Evolutionary conservation across 2,888 invertebrate species (phyloP).

Genomic region (Meiosimyza platycephala): DNA sequence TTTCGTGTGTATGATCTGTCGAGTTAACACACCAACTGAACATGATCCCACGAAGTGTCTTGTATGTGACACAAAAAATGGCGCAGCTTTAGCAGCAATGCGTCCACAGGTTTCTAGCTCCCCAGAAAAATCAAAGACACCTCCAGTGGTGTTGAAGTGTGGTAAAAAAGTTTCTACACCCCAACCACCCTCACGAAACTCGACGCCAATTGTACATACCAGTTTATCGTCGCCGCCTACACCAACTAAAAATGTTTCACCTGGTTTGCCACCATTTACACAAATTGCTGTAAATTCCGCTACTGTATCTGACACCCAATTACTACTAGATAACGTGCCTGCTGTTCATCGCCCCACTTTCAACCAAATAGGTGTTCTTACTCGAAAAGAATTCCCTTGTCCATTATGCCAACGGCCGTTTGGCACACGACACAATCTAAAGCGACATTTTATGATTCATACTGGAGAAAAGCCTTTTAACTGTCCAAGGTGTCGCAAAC

Average conservation of each 20-base stretch:
- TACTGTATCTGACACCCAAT: constrained; percentile 41
- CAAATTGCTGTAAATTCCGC: constrained; percentile 22
- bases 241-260: constrained; percentile 12
- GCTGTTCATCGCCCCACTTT: constrained; percentile 47
- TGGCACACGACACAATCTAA: constrained; percentile 65
- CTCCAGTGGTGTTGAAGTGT: constrained; percentile 11
- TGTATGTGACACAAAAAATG: constrained; percentile 59
- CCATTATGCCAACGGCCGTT: constrained; percentile 65
- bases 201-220: constrained; percentile 29
- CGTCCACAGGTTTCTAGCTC: constrained; percentile 38
- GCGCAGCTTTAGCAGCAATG: constrained; percentile 45
- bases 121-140: constrained; percentile 38
- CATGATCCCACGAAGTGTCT: constrained; percentile 63
- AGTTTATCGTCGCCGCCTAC: constrained; percentile 26
- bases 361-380: constrained; percentile 43
- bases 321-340: constrained; percentile 45
- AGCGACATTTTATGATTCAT: constrained; percentile 66
- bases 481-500: constrained; percentile 63
- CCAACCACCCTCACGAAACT: constrained; percentile 32
- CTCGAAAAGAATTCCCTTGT: constrained; percentile 61
- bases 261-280: constrained; percentile 31
- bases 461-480: constrained; percentile 65
- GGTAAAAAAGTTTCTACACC: constrained; percentile 9
- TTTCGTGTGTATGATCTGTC: constrained; percentile 64
- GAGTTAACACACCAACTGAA: constrained; percentile 54